These are phyloP conservation scores for Drosophila melanocephala DNA, from an alignment of 2,888 invertebrate species.

Conservation along the genomic window DNA sequence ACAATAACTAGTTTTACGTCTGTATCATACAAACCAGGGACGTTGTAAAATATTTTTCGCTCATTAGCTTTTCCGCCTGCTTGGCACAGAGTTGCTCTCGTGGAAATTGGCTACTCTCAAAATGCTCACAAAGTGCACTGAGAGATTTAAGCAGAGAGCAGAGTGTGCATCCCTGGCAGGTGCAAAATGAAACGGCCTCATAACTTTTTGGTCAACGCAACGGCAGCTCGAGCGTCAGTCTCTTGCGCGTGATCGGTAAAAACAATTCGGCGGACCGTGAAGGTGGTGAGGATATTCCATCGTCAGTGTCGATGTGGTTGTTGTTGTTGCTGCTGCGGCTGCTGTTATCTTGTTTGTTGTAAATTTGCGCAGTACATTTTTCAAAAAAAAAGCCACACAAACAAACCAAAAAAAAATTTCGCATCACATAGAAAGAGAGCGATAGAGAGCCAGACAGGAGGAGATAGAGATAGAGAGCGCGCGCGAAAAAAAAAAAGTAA, in stretches of 20 bases:
- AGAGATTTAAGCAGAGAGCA: slow-evolving; percentile 8
- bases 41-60: slow-evolving; percentile 43
- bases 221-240: slow-evolving; percentile 63
- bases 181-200: slow-evolving; percentile 69
- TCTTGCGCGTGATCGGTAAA: slow-evolving; percentile 78
- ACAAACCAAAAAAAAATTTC: slow-evolving; percentile 28
- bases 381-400: slow-evolving; percentile 28
- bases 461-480: slow-evolving; percentile 37
- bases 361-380: slow-evolving; percentile 71
- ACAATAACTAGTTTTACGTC: slow-evolving; percentile 72
- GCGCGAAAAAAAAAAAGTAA: slow-evolving; percentile 45
- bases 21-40: slow-evolving; percentile 61
- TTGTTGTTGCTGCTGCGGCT: slow-evolving; percentile 57
- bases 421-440: slow-evolving; percentile 25
- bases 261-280: slow-evolving; percentile 72
- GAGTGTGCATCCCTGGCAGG: slow-evolving; percentile 65
- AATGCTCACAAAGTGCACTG: slow-evolving; percentile 37
- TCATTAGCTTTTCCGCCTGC: slow-evolving; percentile 55
- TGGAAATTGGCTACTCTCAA: slow-evolving; percentile 19
- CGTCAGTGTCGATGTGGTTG: slow-evolving; percentile 56
- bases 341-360: slow-evolving; percentile 61
- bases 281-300: slow-evolving; percentile 75
- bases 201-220: slow-evolving; percentile 69
- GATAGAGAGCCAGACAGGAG: slow-evolving; percentile 26
- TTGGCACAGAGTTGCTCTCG: slow-evolving; percentile 36